Evolutionary conservation across 2,113 vertebrate species (phyloP), one percentile per base, ranked within the genome.

Genomic region (Passer montanus): DNA sequence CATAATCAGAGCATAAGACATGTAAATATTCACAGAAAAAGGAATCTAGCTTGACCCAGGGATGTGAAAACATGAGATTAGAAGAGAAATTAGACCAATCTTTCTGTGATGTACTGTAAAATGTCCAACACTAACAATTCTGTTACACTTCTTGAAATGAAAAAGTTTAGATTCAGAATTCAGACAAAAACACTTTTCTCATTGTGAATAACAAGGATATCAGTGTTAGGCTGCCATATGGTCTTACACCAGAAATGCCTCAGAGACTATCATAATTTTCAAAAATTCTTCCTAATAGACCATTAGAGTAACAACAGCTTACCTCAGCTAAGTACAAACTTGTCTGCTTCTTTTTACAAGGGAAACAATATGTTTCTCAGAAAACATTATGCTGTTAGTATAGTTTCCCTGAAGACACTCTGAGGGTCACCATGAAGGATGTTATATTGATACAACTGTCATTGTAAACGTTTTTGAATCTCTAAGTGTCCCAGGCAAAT

Each of bases 361-460:
- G 52, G 58, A 76, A 95, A 87, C 13, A 91, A 84, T 72, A 83
- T 53, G 44, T 58, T 84, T 84, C 77, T 84, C 77, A 79, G 69
- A 89, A 97, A 95, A 91, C n/a, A 84, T 72, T 78, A 78, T 55
- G 28, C 26, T 84, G 37, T 69, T 91, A 62, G 39, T 56, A 77
- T 28, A 55, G 55, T 64, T 89, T 79, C 87, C 68, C 79, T 43
- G 43, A 86, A 95, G 92, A 91, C 35, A 35, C 30, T 87, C 74
- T 64, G 55, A 89, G 70, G 66, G 78, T 95, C 69, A 89, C 73
- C 74, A 66, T 49, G 78, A 89, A 82, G 67, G 77, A 93, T 92
- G 55, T 33, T 58, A 49, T 75, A 66, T 41, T 15, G 7, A 24
- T 84, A 63, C 1, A 3, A 27, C 73, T 85, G 62, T 78, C 68